Evolutionary conservation across 2,113 vertebrate species (phyloP).

Genomic region (Grallaria varia): DNA sequence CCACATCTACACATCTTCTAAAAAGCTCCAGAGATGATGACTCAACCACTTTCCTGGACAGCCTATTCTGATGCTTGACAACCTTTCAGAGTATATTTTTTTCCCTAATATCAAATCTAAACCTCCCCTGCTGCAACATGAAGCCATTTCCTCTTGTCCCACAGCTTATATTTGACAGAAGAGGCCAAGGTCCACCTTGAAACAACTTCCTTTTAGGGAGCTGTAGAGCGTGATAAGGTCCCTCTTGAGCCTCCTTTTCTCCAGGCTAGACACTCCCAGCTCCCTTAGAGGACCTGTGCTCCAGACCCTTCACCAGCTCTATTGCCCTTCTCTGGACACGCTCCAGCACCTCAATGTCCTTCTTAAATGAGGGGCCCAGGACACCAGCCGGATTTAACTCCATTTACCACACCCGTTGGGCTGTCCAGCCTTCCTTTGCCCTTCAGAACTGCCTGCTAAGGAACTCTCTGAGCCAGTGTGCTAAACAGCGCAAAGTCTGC

Average conservation of each 20-base stretch:
- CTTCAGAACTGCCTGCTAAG: not conserved
- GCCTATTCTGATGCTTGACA: not conserved
- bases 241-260: not conserved
- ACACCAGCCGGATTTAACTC: not conserved
- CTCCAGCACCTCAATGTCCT: not conserved
- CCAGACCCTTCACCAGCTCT: not conserved
- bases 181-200: rapidly evolving
- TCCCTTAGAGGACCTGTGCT: not conserved
- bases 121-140: not conserved
- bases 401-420: not conserved
- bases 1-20: not conserved
- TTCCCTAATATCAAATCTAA: not conserved
- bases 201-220: not conserved
- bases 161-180: rapidly evolving
- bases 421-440: not conserved
- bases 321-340: not conserved
- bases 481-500: not conserved
- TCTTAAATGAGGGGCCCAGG: not conserved
- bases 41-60: not conserved
- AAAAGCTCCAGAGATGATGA: not conserved
- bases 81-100: not conserved
- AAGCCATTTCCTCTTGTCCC: not conserved
- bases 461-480: not conserved
- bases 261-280: not conserved
- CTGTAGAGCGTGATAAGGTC: not conserved